Evolutionary conservation across 2,888 invertebrate species (phyloP), one percentile per base, ranked within the genome.

Genomic region (Polydrusus cervinus): DNA sequence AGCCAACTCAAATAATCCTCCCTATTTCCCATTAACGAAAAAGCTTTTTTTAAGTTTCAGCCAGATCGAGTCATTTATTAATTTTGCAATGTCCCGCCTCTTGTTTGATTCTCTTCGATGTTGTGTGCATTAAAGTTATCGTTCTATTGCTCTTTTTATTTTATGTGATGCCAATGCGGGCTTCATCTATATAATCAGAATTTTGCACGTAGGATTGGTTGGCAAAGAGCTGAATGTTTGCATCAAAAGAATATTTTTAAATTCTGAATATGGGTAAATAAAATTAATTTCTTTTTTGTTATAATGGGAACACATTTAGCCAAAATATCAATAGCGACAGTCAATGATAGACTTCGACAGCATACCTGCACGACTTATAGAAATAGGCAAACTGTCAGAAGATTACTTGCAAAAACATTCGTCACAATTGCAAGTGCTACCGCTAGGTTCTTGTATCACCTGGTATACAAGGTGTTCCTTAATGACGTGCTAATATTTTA

Each of bases 1-100:
- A 86, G 86, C 85, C 82, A 61, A 18, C 67, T 82, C 81, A 83
- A 83, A 85, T 85, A 83, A 86, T 85, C 84, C 85, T 82, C 82
- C 82, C 84, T 84, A 84, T 85, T 86, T 85, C 85, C 86, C 86
- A 87, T 87, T 86, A 87, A 85, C 85, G 84, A 86, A 85, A 86
- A 85, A 86, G 86, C 85, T 86, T 86, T 86, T 81, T 83, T 82
- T 81, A 84, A 84, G 84, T 80, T 83, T 53, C 34, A 47, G 51
- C 43, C 57, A 38, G 49, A 55, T 55, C 68, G 53, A 55, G 53
- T 68, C 47, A 13, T 69, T 76, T 76, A 76, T 76, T 68, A 72
- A 76, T 71, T 76, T 62, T 64, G 40, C 60, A 67, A 47, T 45
- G 18, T 55, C 40, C 51, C 61, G 62, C 62, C 62, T 61, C 51